These are phyloP conservation scores for Cynoglossus semilaevis DNA, from an alignment of 2,113 vertebrate species.

Conservation along the genomic window DNA sequence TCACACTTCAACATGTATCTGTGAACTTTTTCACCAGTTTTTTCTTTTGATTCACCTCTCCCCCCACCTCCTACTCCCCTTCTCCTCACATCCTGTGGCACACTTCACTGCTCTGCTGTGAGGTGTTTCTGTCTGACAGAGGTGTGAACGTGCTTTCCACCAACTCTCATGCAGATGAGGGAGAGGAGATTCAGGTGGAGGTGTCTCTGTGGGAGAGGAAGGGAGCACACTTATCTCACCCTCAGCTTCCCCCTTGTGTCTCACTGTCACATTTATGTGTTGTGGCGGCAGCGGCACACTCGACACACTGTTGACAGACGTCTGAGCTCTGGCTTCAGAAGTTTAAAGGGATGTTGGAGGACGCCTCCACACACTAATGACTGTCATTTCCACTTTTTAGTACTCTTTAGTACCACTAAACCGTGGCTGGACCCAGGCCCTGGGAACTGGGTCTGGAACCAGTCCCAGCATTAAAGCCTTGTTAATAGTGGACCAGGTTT, in stretches of 20 bases:
- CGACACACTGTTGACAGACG: neutral
- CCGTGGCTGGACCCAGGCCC: neutral
- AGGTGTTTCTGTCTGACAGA: constrained; percentile 9
- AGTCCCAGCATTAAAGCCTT: neutral
- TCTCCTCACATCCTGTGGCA: constrained; percentile 35
- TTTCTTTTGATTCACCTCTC: neutral
- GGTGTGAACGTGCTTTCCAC: neutral
- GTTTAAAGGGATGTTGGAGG: constrained; percentile 20
- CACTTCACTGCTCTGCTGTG: constrained; percentile 12
- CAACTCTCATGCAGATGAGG: neutral
- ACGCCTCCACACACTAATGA: neutral
- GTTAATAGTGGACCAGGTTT: neutral
- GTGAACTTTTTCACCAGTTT: neutral
- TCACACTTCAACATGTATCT: constrained; percentile 8
- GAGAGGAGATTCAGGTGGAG: neutral
- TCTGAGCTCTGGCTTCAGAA: constrained; percentile 3
- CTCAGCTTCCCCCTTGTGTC: neutral
- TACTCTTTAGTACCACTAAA: neutral
- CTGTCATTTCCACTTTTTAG: constrained; percentile 1
- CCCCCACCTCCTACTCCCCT: neutral
- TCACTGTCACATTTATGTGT: accelerated
- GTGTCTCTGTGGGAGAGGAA: constrained; percentile 29
- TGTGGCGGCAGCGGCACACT: constrained; percentile 14
- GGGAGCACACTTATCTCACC: constrained; percentile 58
- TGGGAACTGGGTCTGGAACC: neutral